Base-by-base conservation (phyloP, 2,797 vertebrate species). In the Crax fasciolata region DNA sequence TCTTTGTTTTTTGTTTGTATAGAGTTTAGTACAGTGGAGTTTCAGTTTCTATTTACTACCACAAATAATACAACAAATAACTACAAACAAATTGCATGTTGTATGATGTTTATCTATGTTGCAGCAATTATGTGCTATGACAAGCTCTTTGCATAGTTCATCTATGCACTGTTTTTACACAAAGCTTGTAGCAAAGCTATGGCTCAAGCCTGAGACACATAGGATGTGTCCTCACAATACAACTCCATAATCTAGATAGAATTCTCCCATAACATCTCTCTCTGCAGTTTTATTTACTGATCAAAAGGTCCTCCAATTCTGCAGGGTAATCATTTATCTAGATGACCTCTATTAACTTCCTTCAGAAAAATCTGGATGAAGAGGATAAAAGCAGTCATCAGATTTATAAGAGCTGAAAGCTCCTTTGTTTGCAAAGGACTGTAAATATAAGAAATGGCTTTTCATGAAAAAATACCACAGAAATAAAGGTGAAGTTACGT, bases 281-380 rank as follows among this genome's bases (percentile, higher is more conserved):
- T 85, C 49, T 93, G 13, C 51, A 89, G 43, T 43, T 72, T 89
- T 89, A 89, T 94, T 95, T 95, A 89, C 81, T 78, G 92, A 94
- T 90, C 84, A 84, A 84, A 93, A 92, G 54, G 73, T 68, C 62
- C 62, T 84, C 70, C 68, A 75, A 3, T 94, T 93, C 46, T 89
- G 65, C 24, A 80, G 43, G 46, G 55, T 90, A 94, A 97, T 96
- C 2, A 93, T 94, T 94, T 90, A 89, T 84, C 87, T 85, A 87
- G 84, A 96, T 87, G 79, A 94, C 79, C 92, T 95, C 89, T 80
- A 96, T 95, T 96, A 96, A 92, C 72, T 95, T 83, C 92, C 79
- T 91, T 97, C 89, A 93, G 89, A 89, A 96, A 97, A 93, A 89
- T 89, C 72, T 87, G 61, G 78, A 70, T 85, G 78, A 92, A 94